Base-by-base conservation (phyloP, 2,888 invertebrate species). In the Caenorhabditis sp. region DNA sequence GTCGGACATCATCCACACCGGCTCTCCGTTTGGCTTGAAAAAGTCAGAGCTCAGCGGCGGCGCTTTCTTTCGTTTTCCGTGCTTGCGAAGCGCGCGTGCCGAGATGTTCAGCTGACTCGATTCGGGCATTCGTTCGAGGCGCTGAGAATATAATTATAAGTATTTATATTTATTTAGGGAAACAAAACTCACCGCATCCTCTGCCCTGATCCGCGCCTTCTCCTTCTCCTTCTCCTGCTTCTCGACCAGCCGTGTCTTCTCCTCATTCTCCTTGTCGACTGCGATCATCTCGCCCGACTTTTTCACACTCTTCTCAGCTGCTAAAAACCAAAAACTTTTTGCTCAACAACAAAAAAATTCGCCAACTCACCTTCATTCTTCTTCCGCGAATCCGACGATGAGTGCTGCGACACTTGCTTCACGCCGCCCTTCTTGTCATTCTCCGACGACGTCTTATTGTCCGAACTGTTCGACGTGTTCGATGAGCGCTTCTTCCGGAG, bases 61-160 rank as follows among this genome's bases (percentile, higher is more conserved):
- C 0, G 11, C 4, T 11, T 53, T 64, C 24, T 56, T 53, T 0
- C 35, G 15, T 37, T 37, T 78, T 6, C n/a, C n/a, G n/a, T n/a
- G 58, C 28, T 51, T 65, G 18, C 26, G 44, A 2, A 69, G 13
- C 1, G 35, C 53, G 55, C 55, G 40, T 0, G 26, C 50, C n/a
- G 67, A 68, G 2, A 18, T 9, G 55, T 68, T 68, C 13, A 77
- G 20, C 13, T 61, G 62, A 32, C 56, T 62, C 24, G 68, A 65
- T 11, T 74, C 74, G n/a, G 74, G 74, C 74, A 74, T 74, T 8
- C n/a, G 65, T 28, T 74, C 74, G 6, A 74, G 13, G 11, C 65
- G 47, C 65, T n/a, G n/a, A n/a, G n/a, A n/a, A n/a, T n/a, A n/a
- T n/a, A n/a, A n/a, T n/a, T n/a, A n/a, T n/a, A n/a, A n/a, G n/a